Evolutionary conservation across 2,888 invertebrate genomes (phyloP), one percentile per base, ranked within the genome.

Genomic region (Tenthredo amoena): DNA sequence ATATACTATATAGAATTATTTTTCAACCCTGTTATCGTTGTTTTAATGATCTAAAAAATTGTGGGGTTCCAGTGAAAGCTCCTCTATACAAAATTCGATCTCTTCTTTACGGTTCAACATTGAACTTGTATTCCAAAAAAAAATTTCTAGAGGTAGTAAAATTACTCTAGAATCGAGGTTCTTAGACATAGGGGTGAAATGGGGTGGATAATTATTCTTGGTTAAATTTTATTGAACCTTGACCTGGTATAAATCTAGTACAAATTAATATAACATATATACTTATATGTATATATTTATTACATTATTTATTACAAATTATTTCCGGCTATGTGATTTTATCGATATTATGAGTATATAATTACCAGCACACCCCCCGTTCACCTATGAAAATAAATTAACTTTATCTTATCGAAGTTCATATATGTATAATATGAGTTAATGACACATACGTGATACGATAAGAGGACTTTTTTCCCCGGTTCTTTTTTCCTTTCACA

Each of bases 381-480:
- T 62, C 12, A 12, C 12, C 26, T 31, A 62, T 62, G 12, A 62
- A 26, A 26, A 62, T 62, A 62, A 62, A 62, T 26, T 62, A 62
- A 62, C 62, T 62, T 62, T 62, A 62, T 62, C 62, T 62, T 62
- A 62, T 62, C 62, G 21, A 26, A 26, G 26, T 62, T 62, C 62
- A 62, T 62, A 62, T 62, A 62, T 31, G 26, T 62, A 21, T 31
- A 62, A 3, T 62, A 31, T 62, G 26, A 12, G 62, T 62, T 62
- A 62, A 62, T 62, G 62, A 31, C 62, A 62, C 26, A 62, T 62
- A 26, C 55, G 55, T 55, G 62, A 31, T 62, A 62, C 62, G 62
- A 62, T 62, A 62, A 62, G 62, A 12, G 26, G 12, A 21, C 2
- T 62, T 62, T 62, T 26, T 21, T 62, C 26, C 3, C 10, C 9